A percentile compares a stretch with the other conserved stretches of the same genome.
These are phyloP conservation scores for Pipistrellus pygmaeus DNA, from an alignment of 2,797 vertebrate species.

Conservation along the genomic window DNA sequence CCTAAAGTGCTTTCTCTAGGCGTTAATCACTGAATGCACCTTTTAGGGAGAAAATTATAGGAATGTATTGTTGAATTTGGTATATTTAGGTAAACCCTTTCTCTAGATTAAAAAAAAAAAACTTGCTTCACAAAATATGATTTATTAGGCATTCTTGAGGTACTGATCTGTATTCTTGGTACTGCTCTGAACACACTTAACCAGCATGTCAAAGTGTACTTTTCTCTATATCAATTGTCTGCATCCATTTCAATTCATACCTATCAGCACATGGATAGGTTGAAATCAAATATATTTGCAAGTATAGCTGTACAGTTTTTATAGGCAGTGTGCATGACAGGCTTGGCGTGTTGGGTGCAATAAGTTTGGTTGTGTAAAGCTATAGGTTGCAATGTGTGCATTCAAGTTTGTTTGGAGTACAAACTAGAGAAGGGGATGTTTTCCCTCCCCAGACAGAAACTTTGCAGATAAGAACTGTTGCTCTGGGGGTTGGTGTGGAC, in stretches of 20 bases:
- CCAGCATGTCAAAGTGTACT: conserved; percentile 46
- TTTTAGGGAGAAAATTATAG: background rate
- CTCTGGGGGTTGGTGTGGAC: background rate
- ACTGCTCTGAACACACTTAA: conserved; percentile 43
- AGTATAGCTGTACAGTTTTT: background rate
- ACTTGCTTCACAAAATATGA: conserved; percentile 60
- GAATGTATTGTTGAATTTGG: conserved; percentile 72
- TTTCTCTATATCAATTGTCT: conserved; percentile 9
- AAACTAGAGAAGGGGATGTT: conserved; percentile 36
- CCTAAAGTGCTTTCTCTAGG: background rate
- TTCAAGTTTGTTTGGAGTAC: conserved; percentile 21
- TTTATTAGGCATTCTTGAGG: conserved; percentile 61
- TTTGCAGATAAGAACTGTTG: conserved; percentile 69
- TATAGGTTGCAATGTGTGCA: background rate
- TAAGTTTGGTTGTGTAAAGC: background rate
- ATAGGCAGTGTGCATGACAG: background rate
- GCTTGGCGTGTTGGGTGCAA: background rate
- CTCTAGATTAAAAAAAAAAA: conserved; percentile 4
- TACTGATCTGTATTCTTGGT: conserved; percentile 56
- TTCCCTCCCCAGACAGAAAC: conserved; percentile 68
- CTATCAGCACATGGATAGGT: background rate
- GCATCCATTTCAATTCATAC: background rate
- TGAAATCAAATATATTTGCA: background rate
- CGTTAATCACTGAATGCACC: background rate
- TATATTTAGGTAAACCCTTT: conserved; percentile 79